Base-by-base conservation (phyloP, 2,113 vertebrate genomes). In the Myotis brandtii region DNA sequence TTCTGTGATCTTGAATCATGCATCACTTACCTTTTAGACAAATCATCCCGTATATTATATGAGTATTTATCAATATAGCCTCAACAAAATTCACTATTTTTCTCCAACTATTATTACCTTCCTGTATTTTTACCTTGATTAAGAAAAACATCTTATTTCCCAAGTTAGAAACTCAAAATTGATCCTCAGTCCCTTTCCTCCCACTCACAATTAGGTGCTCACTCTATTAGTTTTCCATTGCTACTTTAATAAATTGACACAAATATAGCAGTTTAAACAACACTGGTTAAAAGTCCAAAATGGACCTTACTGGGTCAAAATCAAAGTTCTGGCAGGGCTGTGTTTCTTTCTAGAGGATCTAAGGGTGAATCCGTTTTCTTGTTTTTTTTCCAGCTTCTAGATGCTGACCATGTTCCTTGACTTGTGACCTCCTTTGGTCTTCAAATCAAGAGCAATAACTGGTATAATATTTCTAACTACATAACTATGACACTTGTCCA, bases 151-250 rank as follows among this genome's bases (percentile, higher is more conserved):
- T 84, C 52, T 89, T 11, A 4, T 62, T 16, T 69, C 46, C 30
- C 37, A 70, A 10, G 30, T 37, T 40, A 90, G 54, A 79, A 37
- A 32, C 37, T n/a, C 30, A 80, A 69, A 83, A n/a, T n/a, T 89
- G 48, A 84, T 70, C 43, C 54, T 88, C 27, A 52, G 17, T 77
- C 40, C 8, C 23, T 43, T 52, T 66, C 32, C n/a, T 66, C 18
- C 13, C 37, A 81, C 10, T 75, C 67, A 59, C 12, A 81, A 30
- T 77, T 64, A 86, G 6, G 77, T 89, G 13, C 17, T 62, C 56
- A 69, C 32, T 96, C 30, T 91, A 66, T 81, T 93, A 86, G 21
- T 66, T 82, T 94, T 56, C 13, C 27, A 34, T 64, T 70, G 40
- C 4, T 93, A 30, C 9, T 56, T 3, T 48, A 59, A 62, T 27